A percentile compares a stretch with the other conserved stretches of the same genome.
phyloP scores from a whole-genome alignment of 2,113 vertebrate genomes.

The Donacobius atricapilla region DNA sequence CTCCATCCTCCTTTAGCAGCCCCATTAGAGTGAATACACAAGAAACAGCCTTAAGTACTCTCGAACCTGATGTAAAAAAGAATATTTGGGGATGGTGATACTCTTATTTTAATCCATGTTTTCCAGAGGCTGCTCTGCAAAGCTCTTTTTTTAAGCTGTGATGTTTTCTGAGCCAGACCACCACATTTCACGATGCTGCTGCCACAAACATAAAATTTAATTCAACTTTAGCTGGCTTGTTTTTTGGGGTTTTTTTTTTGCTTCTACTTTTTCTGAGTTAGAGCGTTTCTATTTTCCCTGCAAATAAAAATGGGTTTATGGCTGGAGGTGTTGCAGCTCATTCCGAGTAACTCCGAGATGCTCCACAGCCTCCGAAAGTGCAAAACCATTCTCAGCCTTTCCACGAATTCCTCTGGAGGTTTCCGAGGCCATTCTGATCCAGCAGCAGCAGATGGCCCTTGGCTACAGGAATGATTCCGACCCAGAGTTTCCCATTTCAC shows the following conservation, averaged over 20 bases:
- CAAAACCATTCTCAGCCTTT: neutral
- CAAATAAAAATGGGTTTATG: neutral
- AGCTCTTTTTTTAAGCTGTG: neutral
- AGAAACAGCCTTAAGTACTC: neutral
- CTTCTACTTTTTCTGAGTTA: neutral
- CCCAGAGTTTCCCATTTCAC: neutral
- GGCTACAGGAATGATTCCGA: neutral
- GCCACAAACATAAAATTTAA: neutral
- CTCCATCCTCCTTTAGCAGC: constrained; percentile 36
- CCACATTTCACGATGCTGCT: neutral
- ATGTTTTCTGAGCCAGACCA: neutral
- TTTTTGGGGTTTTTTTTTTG: too few species aligned
- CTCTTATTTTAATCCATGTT: constrained; percentile 6
- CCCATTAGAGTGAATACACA: constrained; percentile 6
- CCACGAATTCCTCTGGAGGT: neutral
- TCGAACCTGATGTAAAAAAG: neutral
- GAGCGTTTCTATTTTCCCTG: neutral
- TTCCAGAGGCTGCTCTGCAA: constrained; percentile 6
- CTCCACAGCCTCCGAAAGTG: neutral
- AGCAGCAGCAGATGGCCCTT: neutral
- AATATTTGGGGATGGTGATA: neutral
- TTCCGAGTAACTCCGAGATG: neutral
- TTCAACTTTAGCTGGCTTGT: neutral
- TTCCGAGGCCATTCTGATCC: neutral
- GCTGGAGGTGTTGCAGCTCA: neutral